These are phyloP conservation scores for Cricetomys ansorgei DNA, from an alignment of 2,113 vertebrate genomes.

Conservation along the genomic window DNA sequence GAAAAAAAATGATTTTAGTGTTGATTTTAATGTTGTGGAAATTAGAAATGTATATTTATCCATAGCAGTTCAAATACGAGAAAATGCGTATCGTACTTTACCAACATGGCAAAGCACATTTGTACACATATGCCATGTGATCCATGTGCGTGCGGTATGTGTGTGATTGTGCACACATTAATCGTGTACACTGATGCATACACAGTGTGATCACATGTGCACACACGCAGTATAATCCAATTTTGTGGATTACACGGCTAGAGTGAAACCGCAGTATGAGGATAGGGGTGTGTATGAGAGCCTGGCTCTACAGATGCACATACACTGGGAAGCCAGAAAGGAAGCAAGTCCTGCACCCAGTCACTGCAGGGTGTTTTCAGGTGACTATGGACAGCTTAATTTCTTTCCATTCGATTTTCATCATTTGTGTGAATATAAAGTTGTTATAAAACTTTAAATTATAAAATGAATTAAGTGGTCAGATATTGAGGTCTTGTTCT, in stretches of 20 bases:
- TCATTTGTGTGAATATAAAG: background rate
- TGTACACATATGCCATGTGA: background rate
- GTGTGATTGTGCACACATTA: background rate
- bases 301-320: background rate
- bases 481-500: background rate
- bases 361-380: too few species aligned
- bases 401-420: background rate
- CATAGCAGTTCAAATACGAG: background rate
- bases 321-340: background rate
- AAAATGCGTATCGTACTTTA: background rate
- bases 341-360: fast-evolving
- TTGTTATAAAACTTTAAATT: background rate
- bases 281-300: background rate
- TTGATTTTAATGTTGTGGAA: background rate
- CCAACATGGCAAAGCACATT: background rate
- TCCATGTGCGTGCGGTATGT: background rate
- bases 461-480: background rate
- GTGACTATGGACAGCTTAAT: background rate
- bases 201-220: background rate
- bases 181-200: background rate
- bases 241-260: background rate
- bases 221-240: too few species aligned
- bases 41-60: background rate
- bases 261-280: fast-evolving
- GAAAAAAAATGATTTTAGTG: background rate